Evolutionary conservation across 2,888 invertebrate genomes (phyloP).

Genomic region (Drosophila meridionalis): DNA sequence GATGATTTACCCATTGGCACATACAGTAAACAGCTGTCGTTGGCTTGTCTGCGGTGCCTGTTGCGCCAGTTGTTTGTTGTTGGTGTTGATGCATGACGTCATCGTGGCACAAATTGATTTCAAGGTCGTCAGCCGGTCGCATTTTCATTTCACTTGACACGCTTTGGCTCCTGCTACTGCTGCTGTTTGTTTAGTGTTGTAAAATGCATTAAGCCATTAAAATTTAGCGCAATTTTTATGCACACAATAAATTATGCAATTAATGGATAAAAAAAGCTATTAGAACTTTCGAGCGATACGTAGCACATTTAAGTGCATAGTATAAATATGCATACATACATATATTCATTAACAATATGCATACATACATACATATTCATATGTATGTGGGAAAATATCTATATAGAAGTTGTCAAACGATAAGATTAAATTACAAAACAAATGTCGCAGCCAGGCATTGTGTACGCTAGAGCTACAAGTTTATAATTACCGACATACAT

Average conservation of each 20-base stretch:
- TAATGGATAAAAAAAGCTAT: background rate
- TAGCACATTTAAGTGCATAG: background rate
- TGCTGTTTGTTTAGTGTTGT: slow-evolving; percentile 28
- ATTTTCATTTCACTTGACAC: slow-evolving; percentile 79
- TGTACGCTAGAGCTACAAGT: slow-evolving; percentile 12
- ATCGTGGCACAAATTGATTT: slow-evolving; percentile 70
- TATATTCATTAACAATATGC: background rate
- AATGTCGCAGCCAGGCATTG: slow-evolving; percentile 30
- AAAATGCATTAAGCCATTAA: slow-evolving; percentile 61
- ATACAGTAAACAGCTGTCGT: slow-evolving; percentile 61
- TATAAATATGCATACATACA: background rate
- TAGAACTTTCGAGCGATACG: background rate
- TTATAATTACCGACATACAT: background rate
- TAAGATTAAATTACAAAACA: slow-evolving; percentile 79
- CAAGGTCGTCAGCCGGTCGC: slow-evolving; percentile 69
- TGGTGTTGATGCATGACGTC: slow-evolving; percentile 63
- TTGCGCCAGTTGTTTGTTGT: slow-evolving; percentile 42
- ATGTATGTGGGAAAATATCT: slow-evolving; percentile 28
- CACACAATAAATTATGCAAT: slow-evolving; percentile 14
- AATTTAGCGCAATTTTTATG: slow-evolving; percentile 6
- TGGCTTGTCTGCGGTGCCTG: slow-evolving; percentile 38
- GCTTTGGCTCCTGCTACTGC: slow-evolving; percentile 46
- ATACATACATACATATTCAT: background rate
- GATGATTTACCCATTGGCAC: slow-evolving; percentile 31
- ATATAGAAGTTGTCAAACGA: slow-evolving; percentile 65